These are phyloP conservation scores for Lithophane ornitopus DNA, from an alignment of 2,888 invertebrate genomes.

Conservation along the genomic window DNA sequence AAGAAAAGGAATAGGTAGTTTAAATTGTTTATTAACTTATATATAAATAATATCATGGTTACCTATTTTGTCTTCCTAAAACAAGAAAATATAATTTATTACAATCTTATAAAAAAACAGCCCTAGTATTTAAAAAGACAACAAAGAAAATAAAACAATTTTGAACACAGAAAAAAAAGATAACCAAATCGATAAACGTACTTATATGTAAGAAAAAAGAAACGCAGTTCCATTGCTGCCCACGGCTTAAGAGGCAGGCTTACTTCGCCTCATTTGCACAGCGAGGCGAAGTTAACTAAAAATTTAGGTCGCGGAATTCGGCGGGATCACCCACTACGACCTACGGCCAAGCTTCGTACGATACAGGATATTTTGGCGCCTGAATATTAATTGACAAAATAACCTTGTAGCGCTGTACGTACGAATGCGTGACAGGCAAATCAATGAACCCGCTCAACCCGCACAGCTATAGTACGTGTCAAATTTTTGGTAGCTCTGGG, in stretches of 20 bases:
- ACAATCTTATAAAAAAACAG: constrained; percentile 4
- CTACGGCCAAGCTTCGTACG: background rate
- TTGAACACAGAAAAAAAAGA: constrained; percentile 6
- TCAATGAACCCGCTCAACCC: background rate
- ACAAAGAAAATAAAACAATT: constrained; percentile 9
- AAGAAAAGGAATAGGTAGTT: background rate
- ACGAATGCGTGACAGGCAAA: background rate
- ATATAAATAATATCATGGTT: constrained; percentile 43
- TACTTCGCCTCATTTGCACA: too few species aligned
- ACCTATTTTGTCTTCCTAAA: constrained; percentile 18
- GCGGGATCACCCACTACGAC: background rate
- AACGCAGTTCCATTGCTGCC: background rate
- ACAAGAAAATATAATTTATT: constrained; percentile 24
- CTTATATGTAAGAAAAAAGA: background rate
- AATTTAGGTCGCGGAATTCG: too few species aligned
- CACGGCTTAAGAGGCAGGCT: background rate
- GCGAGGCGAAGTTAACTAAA: too few species aligned
- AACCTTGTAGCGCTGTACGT: background rate
- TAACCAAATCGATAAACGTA: background rate
- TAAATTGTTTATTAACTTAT: constrained; percentile 47
- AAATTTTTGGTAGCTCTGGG: too few species aligned
- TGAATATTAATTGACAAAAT: background rate
- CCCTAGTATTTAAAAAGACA: background rate
- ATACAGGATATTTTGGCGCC: background rate
- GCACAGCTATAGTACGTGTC: too few species aligned